Evolutionary conservation across 35 echinoderm and acorn worm genomes (phyloP), one percentile per base, ranked within the genome.

Genomic region (Strongylocentrotus purpuratus): DNA sequence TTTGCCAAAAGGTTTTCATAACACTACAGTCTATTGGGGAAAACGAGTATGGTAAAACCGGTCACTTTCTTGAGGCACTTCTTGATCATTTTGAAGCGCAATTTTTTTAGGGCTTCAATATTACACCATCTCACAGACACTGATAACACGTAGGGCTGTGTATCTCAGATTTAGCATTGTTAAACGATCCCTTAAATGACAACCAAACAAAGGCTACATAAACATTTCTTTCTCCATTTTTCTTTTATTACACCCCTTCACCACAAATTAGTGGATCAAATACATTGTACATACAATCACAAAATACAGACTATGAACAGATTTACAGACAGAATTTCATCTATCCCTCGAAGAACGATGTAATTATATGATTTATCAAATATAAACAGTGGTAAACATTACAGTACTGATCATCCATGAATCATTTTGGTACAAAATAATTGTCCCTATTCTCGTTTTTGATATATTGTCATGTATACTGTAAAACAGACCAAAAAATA

Each of bases 221-320:
- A 28, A 2, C 50, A 78, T 78, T 28, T 78, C 6, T 71, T 71
- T 78, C n/a, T 78, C 20, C 22, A 78, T 5, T 7, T 78, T n/a
- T 78, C 25, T 78, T 78, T 78, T 78, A 78, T 78, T 78, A 78
- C 65, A 78, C 20, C 65, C 65, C 65, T 1, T 71, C 65, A 78
- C 65, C 65, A 78, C 18, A 78, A 78, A 55, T 55, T 55, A 55
- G 20, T 78, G 65, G 28, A 8, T 78, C 7, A 78, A 28, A 78
- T n/a, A 78, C 65, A 78, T 78, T 55, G 6, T 78, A 78, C 65
- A 78, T n/a, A 78, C 65, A 78, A 78, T 78, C 65, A n/a, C 65
- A 78, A 78, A n/a, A 78, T 28, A 78, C 25, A 28, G 18, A 71
- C 50, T 55, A 55, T 14, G 50, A 55, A 55, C 20, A 28, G 28